Conservation (phyloP, 30 jellyfish, hydroid and myxozoan species). For the Hydra vulgaris region DNA sequence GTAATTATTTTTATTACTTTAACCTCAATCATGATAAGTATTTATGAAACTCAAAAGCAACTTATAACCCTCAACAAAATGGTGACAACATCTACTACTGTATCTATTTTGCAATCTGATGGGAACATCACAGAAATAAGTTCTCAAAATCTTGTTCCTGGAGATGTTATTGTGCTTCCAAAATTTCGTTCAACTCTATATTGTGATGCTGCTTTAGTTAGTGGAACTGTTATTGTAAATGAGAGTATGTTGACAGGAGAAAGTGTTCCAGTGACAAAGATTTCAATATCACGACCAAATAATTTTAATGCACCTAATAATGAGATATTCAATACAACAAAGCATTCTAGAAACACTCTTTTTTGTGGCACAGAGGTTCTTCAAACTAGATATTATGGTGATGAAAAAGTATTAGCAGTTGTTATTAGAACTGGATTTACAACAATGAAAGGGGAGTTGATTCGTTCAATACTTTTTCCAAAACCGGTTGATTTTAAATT, state of each 20-base stretch:
- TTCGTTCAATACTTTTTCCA: conserved; percentile 82
- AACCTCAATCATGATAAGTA: conserved; percentile 64
- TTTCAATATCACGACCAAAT: conserved; percentile 58
- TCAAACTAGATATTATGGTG: conserved; percentile 78
- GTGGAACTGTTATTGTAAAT: conserved; percentile 83
- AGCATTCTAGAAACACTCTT: conserved; percentile 64
- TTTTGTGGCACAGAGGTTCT: conserved; percentile 79
- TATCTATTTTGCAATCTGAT: conserved; percentile 54
- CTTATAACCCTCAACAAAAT: conserved; percentile 57
- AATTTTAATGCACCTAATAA: conserved; percentile 18
- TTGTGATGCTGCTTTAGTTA: conserved; percentile 76
- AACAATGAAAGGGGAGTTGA: conserved; percentile 76
- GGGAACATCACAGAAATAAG: conserved; percentile 37
- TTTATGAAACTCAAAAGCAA: conserved; percentile 70
- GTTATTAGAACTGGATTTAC: conserved; percentile 87
- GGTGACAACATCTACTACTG: conserved; percentile 69
- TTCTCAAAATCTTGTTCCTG: conserved; percentile 71
- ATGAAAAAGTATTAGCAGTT: conserved; percentile 65
- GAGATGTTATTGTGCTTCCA: conserved; percentile 80
- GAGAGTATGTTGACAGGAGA: conserved; percentile 97
- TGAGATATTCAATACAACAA: conserved; percentile 41
- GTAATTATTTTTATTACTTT: conserved; percentile 66
- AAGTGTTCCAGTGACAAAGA: conserved; percentile 84
- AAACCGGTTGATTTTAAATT: conserved; percentile 83
- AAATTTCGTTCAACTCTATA: conserved; percentile 45